Conservation (phyloP, 2,888 invertebrate species). For the Cheilosia vernalis region DNA sequence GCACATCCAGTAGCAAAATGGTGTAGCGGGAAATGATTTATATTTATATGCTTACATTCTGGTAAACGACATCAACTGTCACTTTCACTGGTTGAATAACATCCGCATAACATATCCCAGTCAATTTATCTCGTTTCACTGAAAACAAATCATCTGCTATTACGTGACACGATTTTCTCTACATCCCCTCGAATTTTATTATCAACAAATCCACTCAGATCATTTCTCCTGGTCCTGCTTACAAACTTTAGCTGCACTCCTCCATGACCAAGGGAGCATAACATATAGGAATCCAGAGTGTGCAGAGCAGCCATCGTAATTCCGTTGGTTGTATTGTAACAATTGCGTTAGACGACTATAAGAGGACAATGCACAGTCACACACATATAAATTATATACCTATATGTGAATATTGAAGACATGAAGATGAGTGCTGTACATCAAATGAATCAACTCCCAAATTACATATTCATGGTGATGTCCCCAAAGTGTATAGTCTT, state of each 20-base stretch:
- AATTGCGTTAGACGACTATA: constrained; percentile 56
- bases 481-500: constrained; percentile 26
- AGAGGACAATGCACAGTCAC: constrained; percentile 44
- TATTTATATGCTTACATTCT: constrained; percentile 29
- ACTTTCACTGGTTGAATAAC: constrained; percentile 59
- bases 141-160: constrained; percentile 71
- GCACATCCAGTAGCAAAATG: background rate
- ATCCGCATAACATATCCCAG: constrained; percentile 61
- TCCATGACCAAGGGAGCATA: constrained; percentile 4
- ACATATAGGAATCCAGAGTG: background rate
- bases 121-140: constrained; percentile 66
- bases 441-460: constrained; percentile 68
- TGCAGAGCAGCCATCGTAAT: constrained; percentile 44
- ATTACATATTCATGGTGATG: constrained; percentile 71
- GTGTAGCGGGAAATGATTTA: constrained; percentile 26
- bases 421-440: constrained; percentile 63
- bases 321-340: constrained; percentile 49
- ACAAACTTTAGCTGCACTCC: constrained; percentile 32
- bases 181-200: constrained; percentile 51
- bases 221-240: constrained; percentile 17
- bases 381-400: constrained; percentile 49
- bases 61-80: constrained; percentile 56
- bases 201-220: constrained; percentile 62
- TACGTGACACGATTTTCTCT: constrained; percentile 68
- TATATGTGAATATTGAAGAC: constrained; percentile 60